Evolutionary conservation across 2,888 invertebrate genomes (phyloP), one percentile per base, ranked within the genome.

Genomic region (Himalopsyche kuldschensis): DNA sequence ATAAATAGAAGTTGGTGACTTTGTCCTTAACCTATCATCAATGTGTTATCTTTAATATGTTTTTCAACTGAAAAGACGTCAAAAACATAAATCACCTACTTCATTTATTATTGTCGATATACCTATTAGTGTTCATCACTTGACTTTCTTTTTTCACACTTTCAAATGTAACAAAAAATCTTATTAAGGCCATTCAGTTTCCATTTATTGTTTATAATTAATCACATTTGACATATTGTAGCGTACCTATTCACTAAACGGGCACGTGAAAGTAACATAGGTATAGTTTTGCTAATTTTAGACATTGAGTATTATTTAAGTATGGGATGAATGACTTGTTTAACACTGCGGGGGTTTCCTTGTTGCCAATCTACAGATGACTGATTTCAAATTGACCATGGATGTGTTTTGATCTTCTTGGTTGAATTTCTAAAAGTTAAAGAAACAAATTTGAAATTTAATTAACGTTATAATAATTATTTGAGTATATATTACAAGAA

Each of bases 401-500:
- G 95, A 93, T 48, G 92, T 89, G 0, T 92, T 90, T 84, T 93
- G 94, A 2, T 91, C 89, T 0, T 90, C 90, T 86, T 91, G 90
- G 87, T 94, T 92, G 89, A 91, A 94, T 90, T 92, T 91, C 92
- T 94, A 90, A 0, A 89, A 90, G 30, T 17, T n/a, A 24, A 78
- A 17, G 41, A 83, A 30, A 41, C 6, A 11, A 11, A 41, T 41
- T 41, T 41, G 2, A 41, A 15, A 41, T 41, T 3, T 35, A 35
- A n/a, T 35, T 35, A 10, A 35, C 35, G 10, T 35, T 35, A 8
- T 35, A 35, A 35, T 35, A 8, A 35, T 35, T 35, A 35, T 3
- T n/a, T n/a, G n/a, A n/a, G n/a, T n/a, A n/a, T n/a, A n/a, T n/a
- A n/a, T n/a, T n/a, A n/a, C n/a, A n/a, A n/a, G n/a, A n/a, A n/a